Percentiles rank a stretch among this genome's conserved stretches.
Evolutionary conservation across 2,888 invertebrate species (phyloP).

Genomic region (Odontothrips loti): DNA sequence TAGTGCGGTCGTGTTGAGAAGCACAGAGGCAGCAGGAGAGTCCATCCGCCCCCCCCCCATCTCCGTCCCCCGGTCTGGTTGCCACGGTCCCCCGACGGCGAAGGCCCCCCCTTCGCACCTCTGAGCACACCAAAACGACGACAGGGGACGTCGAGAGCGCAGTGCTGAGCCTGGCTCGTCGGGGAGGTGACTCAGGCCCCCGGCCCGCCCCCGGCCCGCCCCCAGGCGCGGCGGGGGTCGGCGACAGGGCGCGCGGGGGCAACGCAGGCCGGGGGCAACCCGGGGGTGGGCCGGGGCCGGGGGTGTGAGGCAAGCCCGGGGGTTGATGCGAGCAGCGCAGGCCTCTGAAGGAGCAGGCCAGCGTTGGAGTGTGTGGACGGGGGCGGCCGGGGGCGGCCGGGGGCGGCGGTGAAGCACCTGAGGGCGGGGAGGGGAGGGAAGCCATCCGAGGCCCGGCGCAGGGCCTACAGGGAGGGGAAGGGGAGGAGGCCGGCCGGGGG

Average conservation of each 20-base stretch:
- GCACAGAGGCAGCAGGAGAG: neutral
- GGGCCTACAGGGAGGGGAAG: too few species aligned
- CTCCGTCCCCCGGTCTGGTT: too few species aligned
- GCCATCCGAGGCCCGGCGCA: neutral
- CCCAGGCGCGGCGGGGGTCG: neutral
- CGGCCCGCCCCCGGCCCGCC: neutral
- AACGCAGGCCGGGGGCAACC: too few species aligned
- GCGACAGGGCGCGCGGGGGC: neutral
- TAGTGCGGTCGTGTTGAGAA: neutral
- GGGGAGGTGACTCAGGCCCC: neutral
- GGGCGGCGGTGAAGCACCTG: constrained; percentile 6
- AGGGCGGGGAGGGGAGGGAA: neutral
- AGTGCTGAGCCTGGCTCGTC: neutral
- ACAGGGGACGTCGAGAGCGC: neutral
- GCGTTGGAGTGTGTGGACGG: neutral
- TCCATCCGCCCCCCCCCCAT: neutral
- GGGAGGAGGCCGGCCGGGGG: too few species aligned
- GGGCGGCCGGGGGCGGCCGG: neutral
- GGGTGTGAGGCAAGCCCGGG: too few species aligned
- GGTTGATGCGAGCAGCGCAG: too few species aligned
- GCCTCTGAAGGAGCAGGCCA: too few species aligned
- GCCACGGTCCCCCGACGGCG: too few species aligned
- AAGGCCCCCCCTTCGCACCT: neutral
- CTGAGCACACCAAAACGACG: neutral
- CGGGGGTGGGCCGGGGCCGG: neutral